Evolutionary conservation across 92 coral and sea anemone species (phyloP), one percentile per base, ranked within the genome.

Genomic region (Porites evermanni): DNA sequence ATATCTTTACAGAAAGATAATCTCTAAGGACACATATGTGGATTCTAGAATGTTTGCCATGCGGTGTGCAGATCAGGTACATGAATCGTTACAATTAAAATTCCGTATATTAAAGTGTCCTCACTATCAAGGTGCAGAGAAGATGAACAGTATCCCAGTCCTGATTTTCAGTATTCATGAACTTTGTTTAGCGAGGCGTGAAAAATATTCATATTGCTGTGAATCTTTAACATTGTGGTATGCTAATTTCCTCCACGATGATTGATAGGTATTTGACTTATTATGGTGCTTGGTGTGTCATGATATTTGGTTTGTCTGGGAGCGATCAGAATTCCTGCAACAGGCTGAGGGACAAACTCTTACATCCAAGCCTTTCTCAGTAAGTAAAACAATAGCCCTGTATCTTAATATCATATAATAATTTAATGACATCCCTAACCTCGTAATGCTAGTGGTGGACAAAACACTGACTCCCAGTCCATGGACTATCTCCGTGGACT

Each of bases 251-350:
- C 23, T 20, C 77, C 8, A 21, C 51, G 13, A 10, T 16, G 0
- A 17, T 89, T 13, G 47, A 67, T 79, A 95, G 98, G 96, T 97
- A 21, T 97, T 97, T 86, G 98, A 97, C 44, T 81, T 97, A 12
- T 87, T 97, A 8, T 97, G 99, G 99, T 95, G 98, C 63, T 92
- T 97, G 60, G 99, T 97, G 13, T 97, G 99, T 73, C 99, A 97
- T 60, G 99, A 97, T 74, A 93, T 97, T 79, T 97, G 99, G 99
- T 97, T 91, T 79, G 98, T 97, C 20, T 97, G 99, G 99, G 91
- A 88, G 53, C 88, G 91, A 29, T 95, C 96, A 38, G 94, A 93
- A 66, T 90, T 89, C 73, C 92, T 97, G n/a, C 98, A 91, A 80
- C 93, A 90, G 78, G 97, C 96, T 72, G 84, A 84, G 65, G 97